Percentiles rank a stretch among this genome's conserved stretches.
Evolutionary conservation across 1,140 invertebrate genomes (phyloP).

Genomic region (Elysia chlorotica): DNA sequence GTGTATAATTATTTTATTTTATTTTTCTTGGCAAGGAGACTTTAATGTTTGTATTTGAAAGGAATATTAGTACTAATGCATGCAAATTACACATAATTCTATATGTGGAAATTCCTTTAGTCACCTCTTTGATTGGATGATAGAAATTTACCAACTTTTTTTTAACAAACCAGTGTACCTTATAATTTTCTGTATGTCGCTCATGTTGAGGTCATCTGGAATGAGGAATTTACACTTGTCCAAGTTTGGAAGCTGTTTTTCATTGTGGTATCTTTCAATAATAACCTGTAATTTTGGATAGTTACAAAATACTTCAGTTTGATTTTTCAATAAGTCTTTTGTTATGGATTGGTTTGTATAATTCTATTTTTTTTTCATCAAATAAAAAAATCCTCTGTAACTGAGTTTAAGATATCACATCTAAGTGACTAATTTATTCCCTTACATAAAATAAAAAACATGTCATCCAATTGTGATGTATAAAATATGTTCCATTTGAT

Average conservation of each 20-base stretch:
- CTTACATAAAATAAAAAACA: neutral
- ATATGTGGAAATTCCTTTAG: too few species aligned
- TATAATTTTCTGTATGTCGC: conserved; percentile 71
- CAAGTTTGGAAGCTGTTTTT: conserved; percentile 68
- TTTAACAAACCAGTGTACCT: too few species aligned
- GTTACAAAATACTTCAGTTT: neutral
- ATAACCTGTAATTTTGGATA: conserved; percentile 62
- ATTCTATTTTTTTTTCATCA: neutral
- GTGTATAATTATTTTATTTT: too few species aligned
- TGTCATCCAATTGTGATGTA: too few species aligned
- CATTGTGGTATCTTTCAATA: conserved; percentile 68
- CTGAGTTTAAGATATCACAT: neutral
- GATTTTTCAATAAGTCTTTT: neutral
- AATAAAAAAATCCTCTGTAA: neutral
- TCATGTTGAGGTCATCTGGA: conserved; percentile 71
- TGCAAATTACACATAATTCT: too few species aligned
- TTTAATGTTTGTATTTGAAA: too few species aligned
- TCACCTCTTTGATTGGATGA: too few species aligned
- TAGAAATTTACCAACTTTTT: too few species aligned
- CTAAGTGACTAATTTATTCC: neutral
- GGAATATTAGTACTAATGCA: too few species aligned
- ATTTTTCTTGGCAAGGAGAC: too few species aligned
- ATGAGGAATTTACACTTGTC: conserved; percentile 73
- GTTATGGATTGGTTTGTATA: neutral
- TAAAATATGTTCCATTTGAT: too few species aligned